phyloP scores from a whole-genome alignment of 1,140 invertebrate genomes.

The Rhysida immarginata region DNA sequence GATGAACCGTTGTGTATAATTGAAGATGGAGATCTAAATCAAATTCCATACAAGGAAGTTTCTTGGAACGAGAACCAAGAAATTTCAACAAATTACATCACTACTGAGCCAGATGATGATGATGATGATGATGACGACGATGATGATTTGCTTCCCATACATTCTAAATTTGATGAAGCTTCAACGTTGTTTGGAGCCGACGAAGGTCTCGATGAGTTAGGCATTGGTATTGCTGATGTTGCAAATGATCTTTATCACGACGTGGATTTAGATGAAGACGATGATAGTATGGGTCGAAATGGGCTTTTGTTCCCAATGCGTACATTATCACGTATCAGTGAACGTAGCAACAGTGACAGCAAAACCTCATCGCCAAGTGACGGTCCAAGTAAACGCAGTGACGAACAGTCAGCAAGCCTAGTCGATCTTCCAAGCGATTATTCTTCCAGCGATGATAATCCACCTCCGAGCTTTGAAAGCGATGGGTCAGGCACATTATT shows the following conservation, averaged over 20 bases:
- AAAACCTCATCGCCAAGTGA: slow-evolving; percentile 5
- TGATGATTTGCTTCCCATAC: background rate
- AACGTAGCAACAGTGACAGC: slow-evolving; percentile 55
- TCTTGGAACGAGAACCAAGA: background rate
- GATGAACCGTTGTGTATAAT: background rate
- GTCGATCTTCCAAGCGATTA: slow-evolving; percentile 4
- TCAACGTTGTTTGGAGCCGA: background rate
- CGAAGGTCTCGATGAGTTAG: background rate
- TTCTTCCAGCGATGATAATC: background rate
- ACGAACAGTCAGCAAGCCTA: background rate
- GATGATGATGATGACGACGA: slow-evolving; percentile 7
- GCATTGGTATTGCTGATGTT: background rate
- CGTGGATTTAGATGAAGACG: slow-evolving; percentile 2
- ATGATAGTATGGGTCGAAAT: slow-evolving; percentile 84
- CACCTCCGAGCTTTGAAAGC: background rate
- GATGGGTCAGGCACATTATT: background rate
- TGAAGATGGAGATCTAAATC: background rate
- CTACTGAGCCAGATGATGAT: background rate
- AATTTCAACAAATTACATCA: background rate
- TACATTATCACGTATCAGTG: slow-evolving; percentile 68
- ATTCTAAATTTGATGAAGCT: background rate
- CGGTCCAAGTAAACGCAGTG: background rate
- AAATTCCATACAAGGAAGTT: background rate
- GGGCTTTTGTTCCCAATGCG: slow-evolving; percentile 41
- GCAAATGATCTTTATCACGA: slow-evolving; percentile 46